Base-by-base conservation (phyloP, 1,140 invertebrate species). In the Macrobrachium nipponense region DNA sequence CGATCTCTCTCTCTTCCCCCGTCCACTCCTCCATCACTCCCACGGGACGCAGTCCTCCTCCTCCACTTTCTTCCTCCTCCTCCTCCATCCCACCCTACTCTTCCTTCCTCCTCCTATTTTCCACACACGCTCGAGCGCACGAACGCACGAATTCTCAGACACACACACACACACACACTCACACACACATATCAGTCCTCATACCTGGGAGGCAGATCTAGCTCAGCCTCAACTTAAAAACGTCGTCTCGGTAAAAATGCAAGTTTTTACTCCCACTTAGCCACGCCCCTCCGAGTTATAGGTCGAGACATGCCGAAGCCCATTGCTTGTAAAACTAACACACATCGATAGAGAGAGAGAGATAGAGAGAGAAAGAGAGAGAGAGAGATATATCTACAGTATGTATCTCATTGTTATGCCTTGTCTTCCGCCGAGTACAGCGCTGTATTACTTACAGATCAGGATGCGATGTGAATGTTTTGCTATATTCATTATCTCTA, bases 151-250 rank as follows among this genome's bases (percentile, higher is more conserved):
- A 11, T 18, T 80, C 17, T n/a, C 43, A 59, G 58, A 59, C 58
- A 27, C 51, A 27, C 80, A 61, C 80, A 23, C 66, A 72, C 80
- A 72, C 68, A 14, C 68, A 51, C 58, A 23, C 66, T 36, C 72
- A 2, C 20, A 2, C 78, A 12, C 59, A 11, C 15, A 73, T 44
- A 18, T 17, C 15, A 27, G 4, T n/a, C 70, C 14, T 70, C 11
- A 76, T 44, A 23, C 51, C 0, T 44, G 7, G 73, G 43, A 76
- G 73, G 73, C 20, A 36, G 73, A 76, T 44, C 44, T 20, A 18
- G 73, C 51, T 20, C 36, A 73, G 23, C 36, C 36, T 17, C 8
- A 36, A 36, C 27, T 68, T 68, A 27, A 68, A 68, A 68, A 27
- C 27, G 64, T 20, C 27, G n/a, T 44, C 8, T 4, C 5, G n/a